phyloP scores from a whole-genome alignment of 2,113 vertebrate species.

The Rutilus rutilus region DNA sequence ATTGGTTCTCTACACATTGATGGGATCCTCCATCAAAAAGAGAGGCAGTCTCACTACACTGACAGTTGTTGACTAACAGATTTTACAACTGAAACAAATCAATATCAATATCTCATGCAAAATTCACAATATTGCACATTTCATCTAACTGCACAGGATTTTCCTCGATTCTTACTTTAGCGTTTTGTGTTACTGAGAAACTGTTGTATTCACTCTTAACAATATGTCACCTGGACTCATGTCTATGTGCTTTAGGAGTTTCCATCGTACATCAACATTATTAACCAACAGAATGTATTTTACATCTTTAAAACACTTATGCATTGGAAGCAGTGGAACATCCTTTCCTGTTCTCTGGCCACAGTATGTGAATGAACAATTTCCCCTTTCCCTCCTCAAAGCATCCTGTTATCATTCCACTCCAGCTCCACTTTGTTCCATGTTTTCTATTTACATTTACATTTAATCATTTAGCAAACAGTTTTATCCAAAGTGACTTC shows the following conservation, averaged over 20 bases:
- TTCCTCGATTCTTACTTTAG: neutral
- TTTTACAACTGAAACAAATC: constrained; percentile 1
- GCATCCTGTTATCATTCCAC: neutral
- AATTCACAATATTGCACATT: constrained; percentile 23
- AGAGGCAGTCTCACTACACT: neutral
- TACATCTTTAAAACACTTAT: neutral
- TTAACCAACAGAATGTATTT: neutral
- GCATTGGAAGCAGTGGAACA: neutral
- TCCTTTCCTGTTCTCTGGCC: neutral
- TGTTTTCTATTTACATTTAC: neutral
- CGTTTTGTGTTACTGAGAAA: neutral
- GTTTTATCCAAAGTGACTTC: no score
- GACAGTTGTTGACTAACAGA: neutral
- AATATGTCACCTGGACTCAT: neutral
- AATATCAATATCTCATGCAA: neutral
- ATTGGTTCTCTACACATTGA: neutral
- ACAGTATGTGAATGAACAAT: neutral
- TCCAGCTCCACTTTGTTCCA: neutral
- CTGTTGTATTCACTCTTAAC: neutral
- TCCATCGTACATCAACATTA: neutral
- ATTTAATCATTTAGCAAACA: no score
- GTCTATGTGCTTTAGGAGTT: neutral
- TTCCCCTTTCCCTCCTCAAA: neutral
- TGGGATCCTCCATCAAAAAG: neutral
- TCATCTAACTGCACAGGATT: neutral